A percentile compares a stretch with the other conserved stretches of the same genome.
Conservation (phyloP, 2,888 invertebrate species). For the Tortrix viridana region DNA sequence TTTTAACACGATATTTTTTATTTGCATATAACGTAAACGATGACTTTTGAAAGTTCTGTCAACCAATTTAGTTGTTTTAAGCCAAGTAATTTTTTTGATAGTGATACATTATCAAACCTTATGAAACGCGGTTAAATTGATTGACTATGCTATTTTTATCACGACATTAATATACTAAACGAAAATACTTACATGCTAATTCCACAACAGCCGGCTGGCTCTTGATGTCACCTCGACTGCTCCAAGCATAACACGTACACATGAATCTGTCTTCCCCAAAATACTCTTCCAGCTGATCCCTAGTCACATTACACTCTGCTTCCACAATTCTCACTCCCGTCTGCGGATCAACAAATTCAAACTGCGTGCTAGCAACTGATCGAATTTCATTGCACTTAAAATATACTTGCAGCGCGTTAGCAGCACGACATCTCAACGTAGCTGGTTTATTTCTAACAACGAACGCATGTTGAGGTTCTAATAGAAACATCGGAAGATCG, state of each 20-base stretch:
- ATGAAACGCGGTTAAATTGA: no score
- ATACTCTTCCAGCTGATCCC: constrained; percentile 96
- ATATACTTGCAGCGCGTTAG: constrained; percentile 93
- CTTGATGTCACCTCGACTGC: constrained; percentile 92
- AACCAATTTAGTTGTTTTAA: no score
- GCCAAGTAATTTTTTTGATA: no score
- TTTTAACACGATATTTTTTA: no score
- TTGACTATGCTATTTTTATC: background rate
- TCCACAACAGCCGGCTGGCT: constrained; percentile 95
- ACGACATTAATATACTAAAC: background rate
- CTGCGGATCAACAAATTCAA: constrained; percentile 95
- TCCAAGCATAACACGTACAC: constrained; percentile 98
- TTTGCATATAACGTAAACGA: no score
- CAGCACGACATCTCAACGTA: constrained; percentile 93
- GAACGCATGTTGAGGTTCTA: constrained; percentile 94
- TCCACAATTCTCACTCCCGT: constrained; percentile 94
- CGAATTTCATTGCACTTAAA: constrained; percentile 95
- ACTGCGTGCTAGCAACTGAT: constrained; percentile 87
- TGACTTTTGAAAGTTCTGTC: no score
- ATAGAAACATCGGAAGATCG: constrained; percentile 92
- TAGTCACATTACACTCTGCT: constrained; percentile 93
- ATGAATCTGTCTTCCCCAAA: constrained; percentile 95
- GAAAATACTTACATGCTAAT: constrained; percentile 95
- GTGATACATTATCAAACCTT: no score
- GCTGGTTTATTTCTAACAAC: constrained; percentile 97